phyloP scores from a whole-genome alignment of 2,113 vertebrate genomes.

The Pelmatolapia mariae region DNA sequence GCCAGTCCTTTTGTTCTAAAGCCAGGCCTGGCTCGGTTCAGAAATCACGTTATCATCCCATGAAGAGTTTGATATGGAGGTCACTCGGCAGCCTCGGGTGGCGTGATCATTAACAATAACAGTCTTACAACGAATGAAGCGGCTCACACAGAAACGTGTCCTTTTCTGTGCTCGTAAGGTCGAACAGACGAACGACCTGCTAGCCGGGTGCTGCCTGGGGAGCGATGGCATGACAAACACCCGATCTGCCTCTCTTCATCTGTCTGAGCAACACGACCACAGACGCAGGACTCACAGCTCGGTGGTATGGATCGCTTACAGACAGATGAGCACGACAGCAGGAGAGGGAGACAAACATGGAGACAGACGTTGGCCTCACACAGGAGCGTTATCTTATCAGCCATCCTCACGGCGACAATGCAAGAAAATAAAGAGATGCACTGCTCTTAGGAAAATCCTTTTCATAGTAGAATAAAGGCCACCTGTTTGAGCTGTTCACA shows the following conservation, averaged over 20 bases:
- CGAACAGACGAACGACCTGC: not conserved
- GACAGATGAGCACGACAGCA: not conserved
- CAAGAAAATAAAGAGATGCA: not conserved
- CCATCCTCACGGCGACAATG: not conserved
- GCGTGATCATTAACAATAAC: not conserved
- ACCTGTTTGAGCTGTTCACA: not conserved
- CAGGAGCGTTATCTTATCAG: not conserved
- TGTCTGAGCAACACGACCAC: not conserved
- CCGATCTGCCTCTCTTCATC: not conserved
- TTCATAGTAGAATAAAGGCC: not conserved
- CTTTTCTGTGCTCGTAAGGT: not conserved
- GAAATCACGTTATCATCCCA: not conserved
- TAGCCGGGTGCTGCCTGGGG: not conserved
- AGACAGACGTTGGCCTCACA: not conserved
- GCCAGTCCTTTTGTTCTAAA: not conserved
- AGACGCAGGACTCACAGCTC: not conserved
- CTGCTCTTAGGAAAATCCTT: not conserved
- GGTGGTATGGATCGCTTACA: not conserved
- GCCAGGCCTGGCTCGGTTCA: not conserved
- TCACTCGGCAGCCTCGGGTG: not conserved
- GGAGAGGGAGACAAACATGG: not conserved
- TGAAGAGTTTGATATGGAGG: not conserved
- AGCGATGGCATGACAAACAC: not conserved
- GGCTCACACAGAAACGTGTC: not conserved
- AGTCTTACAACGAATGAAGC: not conserved